These are phyloP conservation scores for Morone saxatilis DNA, from an alignment of 2,113 vertebrate species.

Conservation along the genomic window DNA sequence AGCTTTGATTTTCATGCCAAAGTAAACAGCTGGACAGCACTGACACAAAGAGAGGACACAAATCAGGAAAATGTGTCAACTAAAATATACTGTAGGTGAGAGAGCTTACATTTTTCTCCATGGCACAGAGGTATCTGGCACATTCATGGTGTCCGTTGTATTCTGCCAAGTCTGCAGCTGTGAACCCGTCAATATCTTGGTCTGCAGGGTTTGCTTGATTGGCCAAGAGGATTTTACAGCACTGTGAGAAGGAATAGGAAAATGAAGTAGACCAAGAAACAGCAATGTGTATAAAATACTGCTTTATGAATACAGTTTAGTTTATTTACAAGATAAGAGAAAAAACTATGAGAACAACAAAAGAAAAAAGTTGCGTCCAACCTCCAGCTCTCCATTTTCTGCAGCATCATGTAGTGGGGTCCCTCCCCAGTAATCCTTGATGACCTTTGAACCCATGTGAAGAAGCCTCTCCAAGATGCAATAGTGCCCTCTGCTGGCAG, in stretches of 20 bases:
- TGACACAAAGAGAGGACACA: slow-evolving; percentile 43
- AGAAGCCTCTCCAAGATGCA: slow-evolving; percentile 86
- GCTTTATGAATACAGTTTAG: neutral
- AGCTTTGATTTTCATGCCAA: slow-evolving; percentile 59
- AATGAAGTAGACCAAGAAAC: neutral
- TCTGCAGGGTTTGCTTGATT: slow-evolving; percentile 80
- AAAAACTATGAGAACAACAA: neutral
- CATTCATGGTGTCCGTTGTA: slow-evolving; percentile 88
- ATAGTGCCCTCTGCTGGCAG: slow-evolving; percentile 89
- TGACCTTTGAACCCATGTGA: slow-evolving; percentile 83
- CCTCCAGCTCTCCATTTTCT: slow-evolving; percentile 89
- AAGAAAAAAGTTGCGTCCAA: slow-evolving; percentile 33
- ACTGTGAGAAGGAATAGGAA: slow-evolving; percentile 70
- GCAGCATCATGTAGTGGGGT: slow-evolving; percentile 91
- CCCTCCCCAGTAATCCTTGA: slow-evolving; percentile 88
- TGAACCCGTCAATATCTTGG: slow-evolving; percentile 86
- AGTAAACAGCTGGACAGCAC: slow-evolving; percentile 50
- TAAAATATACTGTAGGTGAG: slow-evolving; percentile 9
- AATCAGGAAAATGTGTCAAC: slow-evolving; percentile 14
- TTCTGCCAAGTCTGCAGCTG: slow-evolving; percentile 86
- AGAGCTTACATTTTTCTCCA: slow-evolving; percentile 82
- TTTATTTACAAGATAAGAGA: neutral
- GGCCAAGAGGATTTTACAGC: slow-evolving; percentile 87
- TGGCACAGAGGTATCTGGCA: slow-evolving; percentile 83
- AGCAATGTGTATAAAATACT: too few species aligned